Conservation (phyloP, 2,888 invertebrate genomes). For the Drosophila kanekoi region DNA sequence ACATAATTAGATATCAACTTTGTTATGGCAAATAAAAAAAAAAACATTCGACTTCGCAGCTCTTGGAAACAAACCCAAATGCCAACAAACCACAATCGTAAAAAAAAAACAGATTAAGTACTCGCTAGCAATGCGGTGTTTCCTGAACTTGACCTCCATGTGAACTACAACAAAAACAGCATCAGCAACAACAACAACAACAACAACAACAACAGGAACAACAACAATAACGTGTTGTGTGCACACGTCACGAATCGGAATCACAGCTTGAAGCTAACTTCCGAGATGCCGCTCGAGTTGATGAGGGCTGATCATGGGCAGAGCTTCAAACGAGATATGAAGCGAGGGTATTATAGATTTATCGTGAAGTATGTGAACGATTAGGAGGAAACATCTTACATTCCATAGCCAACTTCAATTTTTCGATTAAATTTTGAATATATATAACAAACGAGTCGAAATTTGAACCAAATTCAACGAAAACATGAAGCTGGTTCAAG, state of each 20-base stretch:
- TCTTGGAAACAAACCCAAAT: constrained; percentile 7
- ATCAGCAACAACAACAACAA: constrained; percentile 10
- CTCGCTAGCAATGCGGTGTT: constrained; percentile 48
- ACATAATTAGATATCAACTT: not conserved
- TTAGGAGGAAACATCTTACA: too few relatives aligned
- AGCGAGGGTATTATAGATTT: not conserved
- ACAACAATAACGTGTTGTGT: constrained; percentile 16
- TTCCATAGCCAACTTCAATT: too few relatives aligned
- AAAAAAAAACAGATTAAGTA: constrained; percentile 4
- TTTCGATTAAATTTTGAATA: too few relatives aligned
- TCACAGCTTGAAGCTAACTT: constrained; percentile 3
- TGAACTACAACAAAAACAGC: constrained; percentile 14
- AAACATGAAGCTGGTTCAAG: too few relatives aligned
- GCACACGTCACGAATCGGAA: constrained; percentile 29
- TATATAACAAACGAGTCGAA: too few relatives aligned
- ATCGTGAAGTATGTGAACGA: too few relatives aligned
- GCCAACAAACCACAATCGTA: not conserved
- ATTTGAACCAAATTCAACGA: too few relatives aligned
- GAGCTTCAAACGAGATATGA: constrained; percentile 12
- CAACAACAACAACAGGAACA: not conserved
- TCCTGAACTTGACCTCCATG: constrained; percentile 77
- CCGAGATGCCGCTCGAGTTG: constrained; percentile 19
- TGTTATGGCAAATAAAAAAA: constrained; percentile 2
- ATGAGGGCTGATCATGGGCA: constrained; percentile 31
- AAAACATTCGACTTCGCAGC: not conserved